Evolutionary conservation across 53 echinoderm and acorn worm genomes (phyloP).

Genomic region (Crossaster papposus): DNA sequence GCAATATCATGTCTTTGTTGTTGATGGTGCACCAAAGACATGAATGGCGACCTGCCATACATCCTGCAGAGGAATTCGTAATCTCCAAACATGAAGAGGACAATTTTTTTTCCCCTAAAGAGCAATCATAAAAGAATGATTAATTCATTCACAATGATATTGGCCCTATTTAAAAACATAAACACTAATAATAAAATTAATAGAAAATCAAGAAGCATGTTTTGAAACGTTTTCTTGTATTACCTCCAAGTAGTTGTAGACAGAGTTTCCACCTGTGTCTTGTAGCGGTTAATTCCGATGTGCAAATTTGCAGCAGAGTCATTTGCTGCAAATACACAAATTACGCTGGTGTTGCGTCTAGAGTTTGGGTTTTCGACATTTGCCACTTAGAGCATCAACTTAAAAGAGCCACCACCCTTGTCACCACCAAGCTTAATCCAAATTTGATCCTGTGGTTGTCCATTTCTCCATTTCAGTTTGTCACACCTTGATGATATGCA

Average conservation of each 20-base stretch:
- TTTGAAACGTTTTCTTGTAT: too few species aligned
- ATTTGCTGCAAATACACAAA: slow-evolving; percentile 19
- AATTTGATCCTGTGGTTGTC: slow-evolving; percentile 27
- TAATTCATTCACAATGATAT: too few species aligned
- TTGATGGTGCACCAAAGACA: too few species aligned
- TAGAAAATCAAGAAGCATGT: neutral
- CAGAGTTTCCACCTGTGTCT: neutral
- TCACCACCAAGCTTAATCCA: slow-evolving; percentile 72
- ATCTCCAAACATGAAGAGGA: neutral
- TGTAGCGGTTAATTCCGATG: neutral
- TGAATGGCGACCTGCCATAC: too few species aligned
- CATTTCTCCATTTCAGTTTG: slow-evolving; percentile 9
- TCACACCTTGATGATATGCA: slow-evolving; percentile 7
- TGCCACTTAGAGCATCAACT: slow-evolving; percentile 19
- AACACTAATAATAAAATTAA: too few species aligned
- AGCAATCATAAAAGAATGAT: too few species aligned
- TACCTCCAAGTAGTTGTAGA: slow-evolving; percentile 34
- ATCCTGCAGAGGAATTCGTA: too few species aligned
- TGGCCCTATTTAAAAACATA: too few species aligned
- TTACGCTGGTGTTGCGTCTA: slow-evolving; percentile 29
- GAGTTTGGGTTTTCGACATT: slow-evolving; percentile 47
- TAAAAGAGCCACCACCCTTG: too few species aligned
- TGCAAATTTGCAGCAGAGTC: slow-evolving; percentile 34
- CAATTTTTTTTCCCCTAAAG: too few species aligned
- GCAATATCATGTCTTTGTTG: too few species aligned